These are phyloP conservation scores for Magallana angulata DNA, from an alignment of 1,140 invertebrate genomes.

Conservation along the genomic window DNA sequence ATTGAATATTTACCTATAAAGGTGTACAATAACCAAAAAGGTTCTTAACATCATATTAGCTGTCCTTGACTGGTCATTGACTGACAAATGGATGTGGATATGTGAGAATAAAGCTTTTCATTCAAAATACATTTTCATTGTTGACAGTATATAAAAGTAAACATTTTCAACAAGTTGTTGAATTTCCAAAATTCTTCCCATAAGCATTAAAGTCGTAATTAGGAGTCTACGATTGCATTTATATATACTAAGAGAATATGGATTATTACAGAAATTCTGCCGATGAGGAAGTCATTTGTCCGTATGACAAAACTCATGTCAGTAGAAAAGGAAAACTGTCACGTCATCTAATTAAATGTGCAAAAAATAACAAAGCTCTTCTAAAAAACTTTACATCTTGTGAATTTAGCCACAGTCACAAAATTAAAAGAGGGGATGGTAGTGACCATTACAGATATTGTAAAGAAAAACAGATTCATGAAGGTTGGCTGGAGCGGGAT, in stretches of 20 bases:
- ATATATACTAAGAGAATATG: slow-evolving; percentile 15
- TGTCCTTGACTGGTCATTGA: not conserved
- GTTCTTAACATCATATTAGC: not conserved
- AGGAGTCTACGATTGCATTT: slow-evolving; percentile 6
- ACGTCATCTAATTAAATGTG: slow-evolving; percentile 6
- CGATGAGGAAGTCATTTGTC: not conserved
- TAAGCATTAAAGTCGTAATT: slow-evolving; percentile 9
- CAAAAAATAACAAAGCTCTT: slow-evolving; percentile 2
- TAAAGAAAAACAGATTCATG: not conserved
- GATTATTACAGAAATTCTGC: not conserved
- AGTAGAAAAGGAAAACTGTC: not conserved
- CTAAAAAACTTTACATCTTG: not conserved
- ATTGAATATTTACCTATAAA: not conserved
- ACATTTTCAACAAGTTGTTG: not conserved
- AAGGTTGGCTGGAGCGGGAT: not conserved
- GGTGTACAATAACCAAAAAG: not conserved
- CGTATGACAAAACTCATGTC: not conserved
- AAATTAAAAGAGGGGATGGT: not conserved
- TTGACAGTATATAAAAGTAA: not conserved
- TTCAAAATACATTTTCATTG: too few relatives aligned
- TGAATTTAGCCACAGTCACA: not conserved
- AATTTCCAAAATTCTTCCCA: not conserved
- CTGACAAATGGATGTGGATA: not conserved
- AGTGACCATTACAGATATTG: not conserved
- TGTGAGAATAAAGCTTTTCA: not conserved